These are phyloP conservation scores for Pomacea maculata DNA, from an alignment of 1,140 invertebrate species.

Conservation along the genomic window DNA sequence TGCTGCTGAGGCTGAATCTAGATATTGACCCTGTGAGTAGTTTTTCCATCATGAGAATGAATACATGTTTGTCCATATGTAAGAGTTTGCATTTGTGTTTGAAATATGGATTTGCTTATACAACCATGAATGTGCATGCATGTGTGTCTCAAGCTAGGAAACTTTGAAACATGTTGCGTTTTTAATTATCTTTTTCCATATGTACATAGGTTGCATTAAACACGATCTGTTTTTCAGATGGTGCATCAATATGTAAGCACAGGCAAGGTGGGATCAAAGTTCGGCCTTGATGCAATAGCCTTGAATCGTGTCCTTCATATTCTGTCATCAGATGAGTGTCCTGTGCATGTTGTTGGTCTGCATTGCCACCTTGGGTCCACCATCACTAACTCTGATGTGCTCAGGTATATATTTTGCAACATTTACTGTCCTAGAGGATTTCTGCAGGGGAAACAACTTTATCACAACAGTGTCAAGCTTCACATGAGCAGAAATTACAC, in stretches of 20 bases:
- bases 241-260: constrained; percentile 56
- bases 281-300: constrained; percentile 46
- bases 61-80: background rate
- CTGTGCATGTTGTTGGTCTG: constrained; percentile 56
- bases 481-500: too few species aligned
- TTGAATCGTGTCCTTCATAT: constrained; percentile 38
- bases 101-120: background rate
- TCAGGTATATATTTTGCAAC: constrained; percentile 31
- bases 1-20: constrained; percentile 52
- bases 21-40: constrained; percentile 52
- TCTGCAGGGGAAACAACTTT: too few species aligned
- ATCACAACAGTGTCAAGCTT: too few species aligned
- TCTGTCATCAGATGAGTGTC: constrained; percentile 19
- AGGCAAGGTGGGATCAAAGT: constrained; percentile 52
- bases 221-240: background rate
- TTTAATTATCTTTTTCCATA: too few species aligned
- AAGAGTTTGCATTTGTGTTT: background rate
- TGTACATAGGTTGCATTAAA: too few species aligned
- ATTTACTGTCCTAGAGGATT: background rate
- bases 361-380: constrained; percentile 65
- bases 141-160: background rate
- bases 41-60: too few species aligned
- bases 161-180: background rate
- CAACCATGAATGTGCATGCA: background rate
- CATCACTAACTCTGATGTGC: constrained; percentile 47